Evolutionary conservation across 2,797 vertebrate genomes (phyloP).

Genomic region (Pangasius krempfi): DNA sequence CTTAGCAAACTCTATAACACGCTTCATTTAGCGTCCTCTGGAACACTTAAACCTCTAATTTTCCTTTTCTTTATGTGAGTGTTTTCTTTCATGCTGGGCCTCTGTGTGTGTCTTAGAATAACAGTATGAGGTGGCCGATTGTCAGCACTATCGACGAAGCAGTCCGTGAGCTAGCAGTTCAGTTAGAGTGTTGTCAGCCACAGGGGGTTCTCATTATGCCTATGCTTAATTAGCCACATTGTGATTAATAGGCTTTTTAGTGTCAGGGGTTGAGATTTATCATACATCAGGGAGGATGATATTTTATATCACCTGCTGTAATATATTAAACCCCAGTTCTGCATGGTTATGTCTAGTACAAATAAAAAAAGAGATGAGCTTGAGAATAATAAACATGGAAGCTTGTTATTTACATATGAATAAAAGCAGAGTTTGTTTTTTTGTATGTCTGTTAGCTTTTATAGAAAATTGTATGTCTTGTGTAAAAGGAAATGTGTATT

Average conservation of each 20-base stretch:
- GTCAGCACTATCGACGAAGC: slow-evolving; percentile 38
- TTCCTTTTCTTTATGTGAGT: slow-evolving; percentile 29
- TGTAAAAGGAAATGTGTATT: slow-evolving; percentile 3
- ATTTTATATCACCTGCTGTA: background rate
- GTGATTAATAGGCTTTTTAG: background rate
- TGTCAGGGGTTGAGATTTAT: background rate
- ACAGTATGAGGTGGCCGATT: slow-evolving; percentile 23
- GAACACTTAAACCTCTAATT: slow-evolving; percentile 24
- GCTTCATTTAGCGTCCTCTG: slow-evolving; percentile 22
- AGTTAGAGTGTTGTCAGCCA: slow-evolving; percentile 25
- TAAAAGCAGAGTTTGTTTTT: background rate
- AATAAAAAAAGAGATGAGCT: background rate
- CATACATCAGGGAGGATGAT: background rate
- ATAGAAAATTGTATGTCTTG: background rate
- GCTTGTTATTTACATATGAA: background rate
- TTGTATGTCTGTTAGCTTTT: background rate
- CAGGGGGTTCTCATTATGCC: slow-evolving; percentile 27
- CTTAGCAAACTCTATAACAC: slow-evolving; percentile 13
- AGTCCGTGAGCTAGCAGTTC: slow-evolving; percentile 43
- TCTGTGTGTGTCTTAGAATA: slow-evolving; percentile 40
- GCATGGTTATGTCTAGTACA: background rate
- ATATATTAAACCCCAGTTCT: background rate
- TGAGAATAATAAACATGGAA: background rate
- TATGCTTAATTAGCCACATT: slow-evolving; percentile 13
- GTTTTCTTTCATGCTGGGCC: slow-evolving; percentile 25